Percentiles rank a stretch among this genome's conserved stretches.
Conservation (phyloP, 2,888 invertebrate genomes). For the Ormyrus labotus region DNA sequence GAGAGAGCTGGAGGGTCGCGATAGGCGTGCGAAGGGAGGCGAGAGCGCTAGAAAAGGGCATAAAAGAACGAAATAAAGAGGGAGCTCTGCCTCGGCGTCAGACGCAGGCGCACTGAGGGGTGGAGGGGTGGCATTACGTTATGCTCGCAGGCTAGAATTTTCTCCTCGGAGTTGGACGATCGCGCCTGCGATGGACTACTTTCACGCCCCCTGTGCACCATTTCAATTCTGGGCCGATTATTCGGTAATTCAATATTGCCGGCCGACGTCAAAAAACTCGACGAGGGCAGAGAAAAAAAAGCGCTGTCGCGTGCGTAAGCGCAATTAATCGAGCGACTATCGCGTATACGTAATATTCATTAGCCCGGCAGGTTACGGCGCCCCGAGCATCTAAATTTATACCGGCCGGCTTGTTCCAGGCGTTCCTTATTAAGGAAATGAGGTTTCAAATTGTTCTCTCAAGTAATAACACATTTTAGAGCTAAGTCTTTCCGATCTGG, state of each 20-base stretch:
- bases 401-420: no score
- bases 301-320: not conserved
- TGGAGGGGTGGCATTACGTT: constrained; percentile 4
- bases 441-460: no score
- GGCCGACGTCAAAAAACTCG: constrained; percentile 27
- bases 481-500: no score
- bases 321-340: constrained; percentile 14
- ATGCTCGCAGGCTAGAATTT: constrained; percentile 18
- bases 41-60: not conserved
- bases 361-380: no score
- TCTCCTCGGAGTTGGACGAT: not conserved
- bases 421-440: no score
- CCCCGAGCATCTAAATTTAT: no score
- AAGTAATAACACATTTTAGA: no score
- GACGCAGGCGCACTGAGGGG: not conserved
- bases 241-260: constrained; percentile 53
- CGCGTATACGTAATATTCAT: not conserved
- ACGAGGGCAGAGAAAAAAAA: not conserved
- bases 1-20: not conserved
- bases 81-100: no score
- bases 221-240: constrained; percentile 29
- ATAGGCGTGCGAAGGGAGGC: not conserved
- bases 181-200: not conserved
- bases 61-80: no score
- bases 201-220: not conserved